phyloP scores from a whole-genome alignment of 2,797 vertebrate genomes.

The Oryzias dopingdopingensis region DNA sequence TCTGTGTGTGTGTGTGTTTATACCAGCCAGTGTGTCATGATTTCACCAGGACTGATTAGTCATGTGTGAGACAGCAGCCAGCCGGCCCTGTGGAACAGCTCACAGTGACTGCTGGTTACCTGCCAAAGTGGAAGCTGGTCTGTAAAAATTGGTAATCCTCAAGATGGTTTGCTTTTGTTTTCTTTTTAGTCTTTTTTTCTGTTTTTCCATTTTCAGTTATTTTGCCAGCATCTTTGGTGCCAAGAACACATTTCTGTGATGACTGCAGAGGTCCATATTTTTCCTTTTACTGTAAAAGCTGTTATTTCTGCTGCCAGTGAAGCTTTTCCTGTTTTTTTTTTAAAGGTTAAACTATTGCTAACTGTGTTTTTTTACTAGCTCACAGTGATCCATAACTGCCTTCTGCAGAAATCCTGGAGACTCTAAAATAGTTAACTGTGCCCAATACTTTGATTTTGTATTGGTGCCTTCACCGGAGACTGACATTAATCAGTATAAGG shows the following conservation, averaged over 20 bases:
- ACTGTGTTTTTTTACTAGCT: too few relatives aligned
- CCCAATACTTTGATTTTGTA: too few relatives aligned
- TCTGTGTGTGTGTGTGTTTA: constrained; percentile 3
- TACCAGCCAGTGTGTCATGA: constrained; percentile 40
- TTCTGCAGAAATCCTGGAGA: too few relatives aligned
- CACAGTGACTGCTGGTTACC: constrained; percentile 49
- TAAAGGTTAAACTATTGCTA: too few relatives aligned
- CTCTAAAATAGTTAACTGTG: too few relatives aligned
- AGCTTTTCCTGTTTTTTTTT: constrained; percentile 21
- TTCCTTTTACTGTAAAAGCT: constrained; percentile 41
- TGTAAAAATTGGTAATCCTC: constrained; percentile 65
- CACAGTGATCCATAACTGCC: too few relatives aligned
- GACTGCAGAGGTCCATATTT: constrained; percentile 48
- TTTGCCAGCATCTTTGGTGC: constrained; percentile 60
- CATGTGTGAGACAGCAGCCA: constrained; percentile 55
- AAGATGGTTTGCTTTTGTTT: constrained; percentile 37
- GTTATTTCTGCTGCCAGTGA: constrained; percentile 40
- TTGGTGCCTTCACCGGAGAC: too few relatives aligned
- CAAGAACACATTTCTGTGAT: constrained; percentile 46
- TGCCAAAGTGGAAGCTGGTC: constrained; percentile 55
- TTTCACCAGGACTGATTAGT: constrained; percentile 60
- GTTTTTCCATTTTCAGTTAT: constrained; percentile 55
- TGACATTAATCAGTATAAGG: too few relatives aligned
- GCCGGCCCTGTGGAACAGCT: constrained; percentile 40
- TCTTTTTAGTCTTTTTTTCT: constrained; percentile 19